phyloP scores from a whole-genome alignment of 2,888 invertebrate genomes.

The Lochmaea capreae region DNA sequence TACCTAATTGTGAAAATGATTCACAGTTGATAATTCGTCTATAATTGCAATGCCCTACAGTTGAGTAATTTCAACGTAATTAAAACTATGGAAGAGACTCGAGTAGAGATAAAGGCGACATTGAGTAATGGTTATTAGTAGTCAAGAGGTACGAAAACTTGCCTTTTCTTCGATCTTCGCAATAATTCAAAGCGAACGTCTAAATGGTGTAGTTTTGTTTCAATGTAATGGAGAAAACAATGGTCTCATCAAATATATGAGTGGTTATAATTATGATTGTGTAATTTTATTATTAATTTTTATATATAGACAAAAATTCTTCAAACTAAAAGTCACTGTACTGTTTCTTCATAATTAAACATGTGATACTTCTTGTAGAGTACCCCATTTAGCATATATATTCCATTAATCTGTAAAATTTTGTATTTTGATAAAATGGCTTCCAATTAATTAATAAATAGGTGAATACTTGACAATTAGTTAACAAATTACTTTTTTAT shows the following conservation, averaged over 20 bases:
- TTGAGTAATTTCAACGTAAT: conserved; percentile 15
- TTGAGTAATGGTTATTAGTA: conserved; percentile 21
- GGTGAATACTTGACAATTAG: no score
- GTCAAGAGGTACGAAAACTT: conserved; percentile 19
- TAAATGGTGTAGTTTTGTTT: neutral
- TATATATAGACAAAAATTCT: no score
- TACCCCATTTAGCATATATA: no score
- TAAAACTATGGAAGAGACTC: conserved; percentile 24
- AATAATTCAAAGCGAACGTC: neutral
- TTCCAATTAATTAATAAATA: no score
- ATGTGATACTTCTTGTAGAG: no score
- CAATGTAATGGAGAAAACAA: neutral
- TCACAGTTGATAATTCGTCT: conserved; percentile 1
- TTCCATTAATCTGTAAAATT: no score
- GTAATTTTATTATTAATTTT: conserved; percentile 24
- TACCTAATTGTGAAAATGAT: conserved; percentile 4
- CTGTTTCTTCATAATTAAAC: no score
- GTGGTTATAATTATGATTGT: neutral
- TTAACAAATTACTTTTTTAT: no score
- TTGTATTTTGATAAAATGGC: no score
- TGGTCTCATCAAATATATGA: neutral
- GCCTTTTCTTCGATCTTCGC: conserved; percentile 3
- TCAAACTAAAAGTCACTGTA: no score
- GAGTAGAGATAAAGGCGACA: conserved; percentile 22
- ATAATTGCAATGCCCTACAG: conserved; percentile 15